Evolutionary conservation across 2,888 invertebrate genomes (phyloP), one percentile per base, ranked within the genome.

Genomic region (Bombylius discolor): DNA sequence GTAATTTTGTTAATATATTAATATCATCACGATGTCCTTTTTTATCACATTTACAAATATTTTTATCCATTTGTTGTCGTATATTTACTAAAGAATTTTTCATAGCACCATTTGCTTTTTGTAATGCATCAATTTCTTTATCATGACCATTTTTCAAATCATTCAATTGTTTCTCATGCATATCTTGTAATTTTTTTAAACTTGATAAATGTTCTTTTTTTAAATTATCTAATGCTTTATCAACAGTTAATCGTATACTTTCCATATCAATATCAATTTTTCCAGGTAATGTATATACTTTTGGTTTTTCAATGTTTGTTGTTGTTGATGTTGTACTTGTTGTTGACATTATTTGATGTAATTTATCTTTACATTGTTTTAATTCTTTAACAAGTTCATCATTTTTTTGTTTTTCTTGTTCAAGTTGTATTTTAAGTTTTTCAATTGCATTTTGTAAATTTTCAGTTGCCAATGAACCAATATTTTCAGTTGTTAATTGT

Each of bases 41-140:
- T 31, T 33, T 33, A 14, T 31, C 49, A 36, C 54, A 54, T 45
- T 64, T 66, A 52, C 69, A 69, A 47, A 68, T 68, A 56, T 70
- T 70, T 11, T 63, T 61, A 14, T 49, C 49, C 31, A 54, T 23
- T 7, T 54, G 14, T 5, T 54, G 51, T 7, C 59, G 52, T 1
- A 62, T 33, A 34, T 56, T 62, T 31, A 52, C 53, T 1, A 62
- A n/a, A 0, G 62, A 59, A 9, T 52, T 56, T 32, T 47, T 57
- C 3, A 62, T 32, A 6, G 55, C 39, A 47, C 56, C 32, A 50
- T 58, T 61, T 42, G 60, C 52, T n/a, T 49, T 7, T n/a, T 56
- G 55, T 1, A 59, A 46, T 14, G 50, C 56, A 4, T 51, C 42
- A 23, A 59, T 57, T 58, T 60, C 60, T 31, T 50, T 46, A 32